Base-by-base conservation (phyloP, 1,140 invertebrate species). In the Gryon sp. region DNA sequence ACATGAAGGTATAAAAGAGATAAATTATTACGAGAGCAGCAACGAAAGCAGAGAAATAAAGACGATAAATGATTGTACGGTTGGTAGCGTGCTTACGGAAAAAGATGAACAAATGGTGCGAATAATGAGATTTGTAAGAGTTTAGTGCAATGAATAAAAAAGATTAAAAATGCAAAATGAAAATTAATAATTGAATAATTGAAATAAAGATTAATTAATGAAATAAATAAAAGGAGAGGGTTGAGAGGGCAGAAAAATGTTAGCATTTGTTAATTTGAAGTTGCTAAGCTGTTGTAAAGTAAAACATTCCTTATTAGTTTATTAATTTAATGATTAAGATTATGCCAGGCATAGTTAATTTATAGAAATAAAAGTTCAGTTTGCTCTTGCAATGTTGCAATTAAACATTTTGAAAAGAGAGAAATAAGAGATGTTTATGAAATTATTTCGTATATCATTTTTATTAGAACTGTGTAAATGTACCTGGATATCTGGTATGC, bases 401-500 rank as follows among this genome's bases (percentile, higher is more conserved):
- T n/a, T n/a, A n/a, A n/a, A n/a, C n/a, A n/a, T n/a, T n/a, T n/a
- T n/a, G n/a, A n/a, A n/a, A n/a, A n/a, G n/a, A n/a, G n/a, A n/a
- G n/a, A n/a, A n/a, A n/a, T n/a, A n/a, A n/a, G n/a, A n/a, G n/a
- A n/a, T n/a, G n/a, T n/a, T n/a, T n/a, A n/a, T n/a, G n/a, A n/a
- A n/a, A n/a, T n/a, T n/a, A n/a, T n/a, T n/a, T n/a, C n/a, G n/a
- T n/a, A n/a, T n/a, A n/a, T n/a, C n/a, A n/a, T n/a, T 55, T 55
- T 15, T 53, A 40, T 48, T 19, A 24, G 75, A 72, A 79, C 79
- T 78, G 45, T 12, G 40, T 75, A 74, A 74, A 81, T 86, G 84
- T 90, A 96, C 95, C 92, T 97, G 95, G 80, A 97, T 93, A 83
- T 97, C 95, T 15, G 95, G 94, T 80, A 96, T 96, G 73, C 94